Conservation (phyloP, 2,888 invertebrate species). For the Agriopis leucophaearia region DNA sequence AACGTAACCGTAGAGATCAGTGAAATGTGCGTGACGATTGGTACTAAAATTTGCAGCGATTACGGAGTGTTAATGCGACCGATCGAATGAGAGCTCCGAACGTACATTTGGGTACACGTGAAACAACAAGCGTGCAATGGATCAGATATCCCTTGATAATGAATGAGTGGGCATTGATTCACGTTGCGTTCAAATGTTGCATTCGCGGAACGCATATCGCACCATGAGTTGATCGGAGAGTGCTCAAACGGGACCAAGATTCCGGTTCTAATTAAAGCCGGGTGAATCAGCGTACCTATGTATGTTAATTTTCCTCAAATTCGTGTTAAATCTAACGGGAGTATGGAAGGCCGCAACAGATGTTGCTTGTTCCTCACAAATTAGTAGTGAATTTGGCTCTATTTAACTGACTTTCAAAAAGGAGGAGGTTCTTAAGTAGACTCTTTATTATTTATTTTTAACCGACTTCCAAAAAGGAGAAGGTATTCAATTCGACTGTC, state of each 20-base stretch:
- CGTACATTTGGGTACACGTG: constrained; percentile 36
- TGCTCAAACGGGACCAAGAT: constrained; percentile 72
- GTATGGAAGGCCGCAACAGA: constrained; percentile 51
- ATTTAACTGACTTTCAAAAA: background rate
- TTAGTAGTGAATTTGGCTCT: constrained; percentile 11
- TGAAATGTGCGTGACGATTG: constrained; percentile 58
- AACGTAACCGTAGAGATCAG: constrained; percentile 56
- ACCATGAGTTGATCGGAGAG: constrained; percentile 62
- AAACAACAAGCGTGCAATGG: constrained; percentile 43
- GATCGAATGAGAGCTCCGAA: constrained; percentile 47
- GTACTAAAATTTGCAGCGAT: constrained; percentile 60
- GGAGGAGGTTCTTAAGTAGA: too few relatives aligned
- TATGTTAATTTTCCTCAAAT: constrained; percentile 76
- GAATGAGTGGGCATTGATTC: constrained; percentile 60
- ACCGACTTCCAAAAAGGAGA: too few relatives aligned
- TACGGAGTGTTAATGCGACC: constrained; percentile 57
- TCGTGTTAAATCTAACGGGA: constrained; percentile 68
- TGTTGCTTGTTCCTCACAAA: constrained; percentile 21
- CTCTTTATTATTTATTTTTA: too few relatives aligned
- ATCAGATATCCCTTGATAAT: constrained; percentile 49
- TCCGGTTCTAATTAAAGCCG: constrained; percentile 78
- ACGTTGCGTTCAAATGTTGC: constrained; percentile 64
- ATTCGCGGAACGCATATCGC: constrained; percentile 74
- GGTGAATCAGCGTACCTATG: constrained; percentile 71
- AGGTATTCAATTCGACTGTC: too few relatives aligned